phyloP scores from a whole-genome alignment of 1,140 invertebrate species.

The Pantala flavescens region DNA sequence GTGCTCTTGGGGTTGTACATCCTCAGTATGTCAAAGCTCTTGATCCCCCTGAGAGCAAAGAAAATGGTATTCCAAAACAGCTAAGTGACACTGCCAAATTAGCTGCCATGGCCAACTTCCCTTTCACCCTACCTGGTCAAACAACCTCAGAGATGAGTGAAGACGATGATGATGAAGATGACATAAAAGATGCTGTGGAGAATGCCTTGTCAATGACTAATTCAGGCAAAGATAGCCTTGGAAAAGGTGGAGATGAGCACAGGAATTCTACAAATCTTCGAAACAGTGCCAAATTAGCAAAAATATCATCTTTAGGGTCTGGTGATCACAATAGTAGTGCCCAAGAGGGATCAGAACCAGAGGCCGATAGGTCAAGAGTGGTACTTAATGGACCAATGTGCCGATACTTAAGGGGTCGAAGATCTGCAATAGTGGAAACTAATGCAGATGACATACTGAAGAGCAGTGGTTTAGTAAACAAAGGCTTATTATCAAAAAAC shows the following conservation, averaged over 20 bases:
- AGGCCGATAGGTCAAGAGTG: background rate
- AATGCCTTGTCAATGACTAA: background rate
- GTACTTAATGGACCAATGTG: background rate
- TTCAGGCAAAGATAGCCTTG: background rate
- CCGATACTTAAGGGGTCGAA: background rate
- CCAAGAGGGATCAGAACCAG: background rate
- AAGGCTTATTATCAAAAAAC: background rate
- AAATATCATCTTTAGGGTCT: background rate
- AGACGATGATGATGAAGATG: background rate
- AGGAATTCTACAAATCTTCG: background rate
- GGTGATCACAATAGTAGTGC: background rate
- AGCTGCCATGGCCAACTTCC: background rate
- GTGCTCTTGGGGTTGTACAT: background rate
- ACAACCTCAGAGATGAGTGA: background rate
- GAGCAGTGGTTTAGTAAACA: background rate
- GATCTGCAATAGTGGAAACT: background rate
- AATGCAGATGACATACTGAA: background rate
- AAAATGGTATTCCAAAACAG: background rate
- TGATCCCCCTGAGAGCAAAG: background rate
- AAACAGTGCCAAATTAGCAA: background rate
- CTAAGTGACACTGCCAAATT: background rate
- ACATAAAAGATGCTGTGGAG: background rate
- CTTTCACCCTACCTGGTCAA: background rate
- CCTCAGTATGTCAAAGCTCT: background rate
- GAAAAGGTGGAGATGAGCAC: background rate